Evolutionary conservation across 2,113 vertebrate genomes (phyloP).

Genomic region (Mus spicilegus): DNA sequence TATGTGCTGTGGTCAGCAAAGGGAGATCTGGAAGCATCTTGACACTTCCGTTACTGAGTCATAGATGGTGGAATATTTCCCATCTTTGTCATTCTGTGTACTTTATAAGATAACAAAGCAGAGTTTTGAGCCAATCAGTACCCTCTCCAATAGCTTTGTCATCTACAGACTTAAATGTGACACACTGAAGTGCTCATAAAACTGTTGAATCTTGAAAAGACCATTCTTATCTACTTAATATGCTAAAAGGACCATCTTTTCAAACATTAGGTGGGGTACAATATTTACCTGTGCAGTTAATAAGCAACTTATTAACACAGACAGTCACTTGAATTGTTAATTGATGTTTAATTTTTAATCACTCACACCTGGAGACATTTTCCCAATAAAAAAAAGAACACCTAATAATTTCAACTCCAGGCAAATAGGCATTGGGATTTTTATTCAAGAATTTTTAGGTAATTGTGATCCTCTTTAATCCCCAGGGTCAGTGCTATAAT

Average conservation of each 20-base stretch:
- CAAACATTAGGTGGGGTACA: constrained; percentile 64
- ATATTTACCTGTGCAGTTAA: constrained; percentile 77
- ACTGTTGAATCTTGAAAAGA: not conserved
- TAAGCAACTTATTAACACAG: constrained; percentile 60
- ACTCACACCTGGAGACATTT: constrained; percentile 79
- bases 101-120: not conserved
- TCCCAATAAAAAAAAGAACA: constrained; percentile 51
- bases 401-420: constrained; percentile 43
- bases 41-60: not conserved
- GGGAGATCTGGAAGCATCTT: not conserved
- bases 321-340: constrained; percentile 78
- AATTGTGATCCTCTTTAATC: not conserved
- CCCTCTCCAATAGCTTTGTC: not conserved
- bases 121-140: not conserved
- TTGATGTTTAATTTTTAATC: constrained; percentile 82
- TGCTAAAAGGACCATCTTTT: constrained; percentile 63
- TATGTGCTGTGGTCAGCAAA: not conserved
- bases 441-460: constrained; percentile 1
- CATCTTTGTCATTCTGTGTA: not conserved
- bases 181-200: not conserved
- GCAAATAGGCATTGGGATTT: constrained; percentile 38
- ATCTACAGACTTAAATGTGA: not conserved
- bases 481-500: not conserved
- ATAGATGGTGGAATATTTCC: not conserved
- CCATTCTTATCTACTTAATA: constrained; percentile 35